These are phyloP conservation scores for Austrofundulus limnaeus DNA, from an alignment of 2,113 vertebrate species.

Conservation along the genomic window DNA sequence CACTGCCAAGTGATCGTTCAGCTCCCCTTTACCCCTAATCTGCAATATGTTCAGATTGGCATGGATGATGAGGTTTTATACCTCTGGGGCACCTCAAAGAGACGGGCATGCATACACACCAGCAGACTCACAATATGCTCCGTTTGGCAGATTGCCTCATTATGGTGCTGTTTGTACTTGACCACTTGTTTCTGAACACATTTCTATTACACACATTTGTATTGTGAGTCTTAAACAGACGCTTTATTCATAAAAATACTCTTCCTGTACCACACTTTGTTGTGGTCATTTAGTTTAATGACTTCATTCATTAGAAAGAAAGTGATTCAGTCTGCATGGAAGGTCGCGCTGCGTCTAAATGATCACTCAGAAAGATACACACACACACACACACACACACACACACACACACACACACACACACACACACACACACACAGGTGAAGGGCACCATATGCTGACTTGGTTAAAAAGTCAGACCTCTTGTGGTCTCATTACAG, in stretches of 20 bases:
- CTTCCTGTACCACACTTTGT: not conserved
- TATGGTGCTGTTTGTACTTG: conserved; percentile 38
- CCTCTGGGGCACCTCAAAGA: conserved; percentile 48
- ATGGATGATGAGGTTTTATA: conserved; percentile 49
- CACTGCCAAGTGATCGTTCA: conserved; percentile 57
- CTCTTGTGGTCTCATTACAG: conserved; percentile 65
- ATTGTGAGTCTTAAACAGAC: not conserved
- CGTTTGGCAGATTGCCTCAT: conserved; percentile 54
- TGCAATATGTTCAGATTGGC: conserved; percentile 72
- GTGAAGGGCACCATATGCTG: conserved; percentile 59
- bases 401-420: not conserved
- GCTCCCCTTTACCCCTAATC: conserved; percentile 46
- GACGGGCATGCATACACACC: conserved; percentile 11
- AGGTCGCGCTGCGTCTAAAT: not conserved
- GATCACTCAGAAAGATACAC: not conserved
- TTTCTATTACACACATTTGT: conserved; percentile 6
- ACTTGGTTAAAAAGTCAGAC: conserved; percentile 57
- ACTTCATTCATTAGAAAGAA: not conserved
- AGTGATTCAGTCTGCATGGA: not conserved
- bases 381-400: not conserved
- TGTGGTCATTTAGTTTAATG: not conserved
- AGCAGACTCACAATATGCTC: conserved; percentile 41
- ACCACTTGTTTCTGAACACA: conserved; percentile 27
- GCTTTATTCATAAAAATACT: conserved; percentile 36
- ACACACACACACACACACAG: conserved; percentile 27